These are phyloP conservation scores for Arion vulgaris DNA, from an alignment of 1,140 invertebrate species.

Conservation along the genomic window DNA sequence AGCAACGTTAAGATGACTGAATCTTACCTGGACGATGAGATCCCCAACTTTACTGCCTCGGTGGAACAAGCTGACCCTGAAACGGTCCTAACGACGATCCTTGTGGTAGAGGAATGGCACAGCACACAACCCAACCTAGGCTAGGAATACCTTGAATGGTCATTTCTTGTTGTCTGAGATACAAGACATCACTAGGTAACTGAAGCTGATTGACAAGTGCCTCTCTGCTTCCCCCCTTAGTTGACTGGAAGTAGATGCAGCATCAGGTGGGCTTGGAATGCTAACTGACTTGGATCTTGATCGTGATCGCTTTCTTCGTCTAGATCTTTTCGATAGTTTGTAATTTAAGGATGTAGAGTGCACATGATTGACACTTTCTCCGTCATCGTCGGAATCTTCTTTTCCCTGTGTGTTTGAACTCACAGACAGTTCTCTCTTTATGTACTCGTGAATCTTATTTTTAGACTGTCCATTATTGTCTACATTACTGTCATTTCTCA, in stretches of 20 bases:
- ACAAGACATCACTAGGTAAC: constrained; percentile 62
- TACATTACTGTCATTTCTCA: not conserved
- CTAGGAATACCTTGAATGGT: constrained; percentile 45
- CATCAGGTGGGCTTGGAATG: not conserved
- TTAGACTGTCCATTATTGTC: not conserved
- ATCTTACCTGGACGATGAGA: constrained; percentile 57
- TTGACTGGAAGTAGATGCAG: not conserved
- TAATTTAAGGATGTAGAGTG: not conserved
- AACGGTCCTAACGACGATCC: constrained; percentile 64
- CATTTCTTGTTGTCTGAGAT: constrained; percentile 59
- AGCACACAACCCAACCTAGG: constrained; percentile 59
- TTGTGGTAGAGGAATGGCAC: constrained; percentile 55
- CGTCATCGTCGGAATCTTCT: not conserved
- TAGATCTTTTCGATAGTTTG: not conserved
- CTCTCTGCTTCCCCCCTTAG: constrained; percentile 33
- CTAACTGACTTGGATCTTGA: constrained; percentile 26
- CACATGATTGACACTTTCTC: not conserved
- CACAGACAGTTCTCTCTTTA: constrained; percentile 7
- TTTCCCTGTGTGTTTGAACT: not conserved
- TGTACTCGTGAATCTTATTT: not conserved
- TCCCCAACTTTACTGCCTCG: constrained; percentile 57
- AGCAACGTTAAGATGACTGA: no score
- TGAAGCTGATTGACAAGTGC: constrained; percentile 55
- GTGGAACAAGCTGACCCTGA: constrained; percentile 52
- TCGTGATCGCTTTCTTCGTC: constrained; percentile 8